These are phyloP conservation scores for Neosilurus hyrtlii DNA, from an alignment of 2,797 vertebrate species.

Conservation along the genomic window DNA sequence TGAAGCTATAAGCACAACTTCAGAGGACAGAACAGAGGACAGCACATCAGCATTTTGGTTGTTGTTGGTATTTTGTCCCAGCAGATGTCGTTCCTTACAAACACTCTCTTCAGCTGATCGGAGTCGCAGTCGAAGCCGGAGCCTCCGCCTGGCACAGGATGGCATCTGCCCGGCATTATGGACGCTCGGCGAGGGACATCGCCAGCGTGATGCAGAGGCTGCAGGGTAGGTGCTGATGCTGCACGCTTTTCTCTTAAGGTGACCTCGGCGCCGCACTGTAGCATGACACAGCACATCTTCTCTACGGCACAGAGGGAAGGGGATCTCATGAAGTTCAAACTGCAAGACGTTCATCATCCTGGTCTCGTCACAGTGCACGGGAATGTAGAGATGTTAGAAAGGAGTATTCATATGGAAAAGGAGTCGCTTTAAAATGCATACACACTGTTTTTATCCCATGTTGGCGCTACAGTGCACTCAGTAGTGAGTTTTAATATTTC, in stretches of 20 bases:
- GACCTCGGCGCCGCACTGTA: constrained; percentile 58
- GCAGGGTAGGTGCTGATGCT: constrained; percentile 85
- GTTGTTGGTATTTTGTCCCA: not conserved
- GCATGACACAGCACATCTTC: constrained; percentile 69
- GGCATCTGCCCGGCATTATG: constrained; percentile 79
- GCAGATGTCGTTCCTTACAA: not conserved
- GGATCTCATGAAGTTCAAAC: not conserved
- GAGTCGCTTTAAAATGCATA: not conserved
- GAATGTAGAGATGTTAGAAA: not conserved
- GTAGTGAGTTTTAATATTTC: not conserved
- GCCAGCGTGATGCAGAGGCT: constrained; percentile 93
- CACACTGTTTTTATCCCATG: not conserved
- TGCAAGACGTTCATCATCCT: not conserved
- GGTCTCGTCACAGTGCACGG: not conserved
- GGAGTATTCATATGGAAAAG: not conserved
- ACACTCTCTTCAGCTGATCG: constrained; percentile 29
- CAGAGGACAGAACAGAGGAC: not conserved
- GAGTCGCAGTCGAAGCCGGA: not conserved
- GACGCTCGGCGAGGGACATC: constrained; percentile 81
- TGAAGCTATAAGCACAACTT: constrained; percentile 27
- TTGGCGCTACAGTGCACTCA: not conserved
- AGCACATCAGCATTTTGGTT: not conserved
- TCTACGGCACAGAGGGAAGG: not conserved
- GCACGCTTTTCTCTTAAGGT: constrained; percentile 68
- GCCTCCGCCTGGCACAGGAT: constrained; percentile 63